These are phyloP conservation scores for Dendronephthya gigantea DNA, from an alignment of 64 coral and sea anemone genomes.

Conservation along the genomic window DNA sequence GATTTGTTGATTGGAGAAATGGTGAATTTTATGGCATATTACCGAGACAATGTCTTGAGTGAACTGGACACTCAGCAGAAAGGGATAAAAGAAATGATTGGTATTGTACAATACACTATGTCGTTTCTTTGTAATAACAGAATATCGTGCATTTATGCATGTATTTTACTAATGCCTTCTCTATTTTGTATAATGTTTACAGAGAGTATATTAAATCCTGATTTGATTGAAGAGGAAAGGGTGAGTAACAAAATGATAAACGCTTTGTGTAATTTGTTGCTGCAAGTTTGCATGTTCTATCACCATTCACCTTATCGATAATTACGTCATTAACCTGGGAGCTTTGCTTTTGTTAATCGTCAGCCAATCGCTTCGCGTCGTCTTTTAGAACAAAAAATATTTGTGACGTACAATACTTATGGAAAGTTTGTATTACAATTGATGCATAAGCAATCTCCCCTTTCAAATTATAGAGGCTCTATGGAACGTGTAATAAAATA, in stretches of 20 bases:
- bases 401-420: no score
- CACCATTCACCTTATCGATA: no score
- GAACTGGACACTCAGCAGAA: neutral
- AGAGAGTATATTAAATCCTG: neutral
- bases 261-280: no score
- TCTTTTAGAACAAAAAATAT: no score
- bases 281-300: neutral
- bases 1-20: neutral
- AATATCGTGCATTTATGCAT: neutral
- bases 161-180: neutral
- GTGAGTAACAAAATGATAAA: neutral
- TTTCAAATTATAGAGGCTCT: neutral
- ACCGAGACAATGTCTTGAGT: neutral
- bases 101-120: neutral
- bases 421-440: neutral
- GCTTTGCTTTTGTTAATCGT: no score
- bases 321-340: no score
- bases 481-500: neutral
- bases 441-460: neutral
- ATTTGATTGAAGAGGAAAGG: neutral
- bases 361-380: no score
- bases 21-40: neutral
- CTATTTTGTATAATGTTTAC: neutral
- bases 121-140: no score
- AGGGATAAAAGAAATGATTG: neutral